Conservation (phyloP, 2,888 invertebrate genomes). For the Philhelius pedissequus region DNA sequence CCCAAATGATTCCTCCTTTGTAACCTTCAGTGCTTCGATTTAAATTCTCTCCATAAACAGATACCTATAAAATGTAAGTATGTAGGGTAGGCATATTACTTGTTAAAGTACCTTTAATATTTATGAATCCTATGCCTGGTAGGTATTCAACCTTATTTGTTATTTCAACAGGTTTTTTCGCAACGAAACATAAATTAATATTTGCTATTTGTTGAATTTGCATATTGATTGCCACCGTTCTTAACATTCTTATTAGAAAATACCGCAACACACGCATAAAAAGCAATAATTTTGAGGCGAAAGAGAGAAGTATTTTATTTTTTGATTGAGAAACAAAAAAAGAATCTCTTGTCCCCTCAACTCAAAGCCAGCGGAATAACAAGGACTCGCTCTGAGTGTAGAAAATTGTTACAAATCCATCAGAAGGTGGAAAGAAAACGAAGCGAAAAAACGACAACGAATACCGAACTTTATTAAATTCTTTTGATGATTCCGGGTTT, state of each 20-base stretch:
- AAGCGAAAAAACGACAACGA: slow-evolving; percentile 22
- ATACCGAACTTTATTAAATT: slow-evolving; percentile 64
- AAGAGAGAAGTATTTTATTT: no score
- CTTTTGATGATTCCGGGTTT: slow-evolving; percentile 62
- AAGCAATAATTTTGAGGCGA: slow-evolving; percentile 37
- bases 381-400: background rate
- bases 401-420: slow-evolving; percentile 50
- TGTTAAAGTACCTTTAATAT: slow-evolving; percentile 19
- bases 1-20: background rate
- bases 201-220: slow-evolving; percentile 52
- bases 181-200: background rate
- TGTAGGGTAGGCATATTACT: slow-evolving; percentile 20
- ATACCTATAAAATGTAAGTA: no score
- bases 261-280: slow-evolving; percentile 59
- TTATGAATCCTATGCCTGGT: slow-evolving; percentile 18
- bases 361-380: background rate
- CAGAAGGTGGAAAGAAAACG: slow-evolving; percentile 22
- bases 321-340: slow-evolving; percentile 14
- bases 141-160: slow-evolving; percentile 34
- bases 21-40: background rate
- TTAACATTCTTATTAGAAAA: slow-evolving; percentile 54
- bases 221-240: slow-evolving; percentile 58
- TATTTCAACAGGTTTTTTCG: slow-evolving; percentile 55
- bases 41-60: background rate
- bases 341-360: background rate